Base-by-base conservation (phyloP, 1,140 invertebrate genomes). In the Megalonaias nervosa region DNA sequence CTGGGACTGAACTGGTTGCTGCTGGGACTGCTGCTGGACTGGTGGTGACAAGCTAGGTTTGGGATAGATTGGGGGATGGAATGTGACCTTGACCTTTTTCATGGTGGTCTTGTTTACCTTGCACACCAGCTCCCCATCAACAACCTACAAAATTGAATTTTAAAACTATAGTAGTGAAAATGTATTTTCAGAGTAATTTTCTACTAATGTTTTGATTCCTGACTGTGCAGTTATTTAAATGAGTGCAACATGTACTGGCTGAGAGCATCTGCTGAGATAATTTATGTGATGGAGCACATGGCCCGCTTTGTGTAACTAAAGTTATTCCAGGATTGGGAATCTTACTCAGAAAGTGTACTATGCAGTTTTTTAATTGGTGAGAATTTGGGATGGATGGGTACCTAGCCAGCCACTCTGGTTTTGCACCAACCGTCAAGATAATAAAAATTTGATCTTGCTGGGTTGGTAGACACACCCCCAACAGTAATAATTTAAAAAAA, bases 41-140 rank as follows among this genome's bases (percentile, higher is more conserved):
- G 65, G 17, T 66, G 56, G 16, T 66, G 69, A 38, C 3, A n/a
- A 71, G 9, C 12, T 15, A 78, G 65, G 64, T 65, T 78, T 75
- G 38, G 82, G 56, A 13, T 82, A 73, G 55, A 84, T 66, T 56
- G 84, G 74, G 58, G 84, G 77, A 62, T 82, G 83, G 79, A 87
- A 81, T 92, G 77, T 93, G 93, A 95, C 93, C 82, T 93, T 93
- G 1, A 94, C 94, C 14, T 94, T 93, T 62, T 93, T 92, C 71
- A 95, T 87, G 48, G 93, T 92, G 84, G 94, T 93, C 0, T 93
- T 93, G 58, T 81, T 84, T 31, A 94, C 94, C 90, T 95, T 94
- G 16, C 95, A 91, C 85, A 94, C 95, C 23, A 95, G 93, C 81
- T 93, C 92, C 12, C 95, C 95, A 90, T 95, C 94, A 12, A 95